These are phyloP conservation scores for Percopsis transmontana DNA, from an alignment of 2,113 vertebrate genomes.

Conservation along the genomic window DNA sequence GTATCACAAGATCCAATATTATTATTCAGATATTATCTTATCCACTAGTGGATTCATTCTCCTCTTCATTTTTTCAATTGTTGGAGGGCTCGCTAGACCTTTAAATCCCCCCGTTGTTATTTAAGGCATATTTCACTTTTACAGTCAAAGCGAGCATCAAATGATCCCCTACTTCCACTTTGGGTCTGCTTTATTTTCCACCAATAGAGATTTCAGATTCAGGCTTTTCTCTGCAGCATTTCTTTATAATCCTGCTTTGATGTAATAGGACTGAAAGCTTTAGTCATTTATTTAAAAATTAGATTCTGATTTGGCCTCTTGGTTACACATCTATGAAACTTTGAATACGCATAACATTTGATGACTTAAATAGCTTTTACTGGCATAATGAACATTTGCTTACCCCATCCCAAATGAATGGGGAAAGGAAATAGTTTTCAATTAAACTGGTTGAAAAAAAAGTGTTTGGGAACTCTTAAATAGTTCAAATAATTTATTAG, in stretches of 20 bases:
- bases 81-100: conserved; percentile 42
- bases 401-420: too few species aligned
- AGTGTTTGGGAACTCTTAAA: too few species aligned
- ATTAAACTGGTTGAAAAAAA: too few species aligned
- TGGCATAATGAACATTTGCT: too few species aligned
- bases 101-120: conserved; percentile 58
- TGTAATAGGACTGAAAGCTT: not conserved
- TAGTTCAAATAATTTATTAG: too few species aligned
- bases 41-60: conserved; percentile 26
- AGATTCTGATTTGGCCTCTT: conserved; percentile 22
- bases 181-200: conserved; percentile 45
- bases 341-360: not conserved
- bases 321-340: conserved; percentile 12
- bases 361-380: too few species aligned
- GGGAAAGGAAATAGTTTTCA: too few species aligned
- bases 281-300: not conserved
- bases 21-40: conserved; percentile 26
- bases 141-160: conserved; percentile 58
- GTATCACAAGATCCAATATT: conserved; percentile 20
- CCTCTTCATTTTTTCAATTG: conserved; percentile 55
- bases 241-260: conserved; percentile 13
- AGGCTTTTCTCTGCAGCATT: conserved; percentile 46
- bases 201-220: conserved; percentile 48
- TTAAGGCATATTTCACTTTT: conserved; percentile 50
- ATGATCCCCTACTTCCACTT: conserved; percentile 48